These are phyloP conservation scores for Bellardia pandia DNA, from an alignment of 2,888 invertebrate genomes.

Conservation along the genomic window DNA sequence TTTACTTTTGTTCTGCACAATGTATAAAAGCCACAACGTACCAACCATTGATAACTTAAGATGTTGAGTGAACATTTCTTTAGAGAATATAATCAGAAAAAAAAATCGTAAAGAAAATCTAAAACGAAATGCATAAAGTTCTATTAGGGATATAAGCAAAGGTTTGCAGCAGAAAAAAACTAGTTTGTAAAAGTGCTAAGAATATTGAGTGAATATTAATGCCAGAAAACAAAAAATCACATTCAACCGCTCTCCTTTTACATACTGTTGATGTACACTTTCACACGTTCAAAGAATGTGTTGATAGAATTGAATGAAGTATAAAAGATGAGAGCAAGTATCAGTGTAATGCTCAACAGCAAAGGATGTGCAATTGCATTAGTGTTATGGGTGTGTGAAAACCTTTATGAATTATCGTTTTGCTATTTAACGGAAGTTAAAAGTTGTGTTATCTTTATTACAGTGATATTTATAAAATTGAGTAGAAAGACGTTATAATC, in stretches of 20 bases:
- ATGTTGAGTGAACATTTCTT: conserved; percentile 34
- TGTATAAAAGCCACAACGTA: not conserved
- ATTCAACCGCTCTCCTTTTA: not conserved
- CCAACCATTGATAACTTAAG: conserved; percentile 22
- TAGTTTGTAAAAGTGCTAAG: conserved; percentile 42
- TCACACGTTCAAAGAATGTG: conserved; percentile 26
- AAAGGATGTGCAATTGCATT: conserved; percentile 6
- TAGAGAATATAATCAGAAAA: conserved; percentile 9
- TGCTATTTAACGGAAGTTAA: not conserved
- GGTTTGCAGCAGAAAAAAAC: not conserved
- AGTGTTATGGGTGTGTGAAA: not conserved
- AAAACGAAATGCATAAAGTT: not conserved
- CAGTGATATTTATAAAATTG: not conserved
- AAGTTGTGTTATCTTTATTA: conserved; percentile 3
- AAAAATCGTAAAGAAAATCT: not conserved
- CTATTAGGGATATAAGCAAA: not conserved
- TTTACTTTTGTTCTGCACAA: not conserved
- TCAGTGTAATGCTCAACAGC: not conserved
- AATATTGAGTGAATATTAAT: conserved; percentile 53
- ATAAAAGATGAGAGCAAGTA: not conserved
- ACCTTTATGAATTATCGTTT: not conserved
- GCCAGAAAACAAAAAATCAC: not conserved
- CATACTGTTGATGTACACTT: not conserved
- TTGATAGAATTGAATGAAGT: conserved; percentile 26
- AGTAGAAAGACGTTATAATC: no score